These are phyloP conservation scores for Polyommatus iphigenia DNA, from an alignment of 2,888 invertebrate genomes.

Conservation along the genomic window DNA sequence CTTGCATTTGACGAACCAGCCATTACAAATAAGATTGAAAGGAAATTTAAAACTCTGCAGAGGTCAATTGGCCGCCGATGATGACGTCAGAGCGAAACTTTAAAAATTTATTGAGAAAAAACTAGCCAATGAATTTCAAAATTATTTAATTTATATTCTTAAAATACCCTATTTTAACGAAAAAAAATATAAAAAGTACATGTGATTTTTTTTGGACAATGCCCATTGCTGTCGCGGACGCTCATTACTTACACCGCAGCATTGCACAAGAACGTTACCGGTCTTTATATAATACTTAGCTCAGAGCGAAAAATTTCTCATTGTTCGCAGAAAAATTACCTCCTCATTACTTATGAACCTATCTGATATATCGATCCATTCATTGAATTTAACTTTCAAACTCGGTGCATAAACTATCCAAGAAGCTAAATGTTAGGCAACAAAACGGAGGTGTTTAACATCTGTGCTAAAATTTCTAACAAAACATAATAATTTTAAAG, in stretches of 20 bases:
- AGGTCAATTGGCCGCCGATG: no score
- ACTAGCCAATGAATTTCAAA: no score
- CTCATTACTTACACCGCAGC: conserved; percentile 47
- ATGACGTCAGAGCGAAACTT: no score
- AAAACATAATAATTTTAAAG: no score
- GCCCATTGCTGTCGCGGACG: conserved; percentile 14
- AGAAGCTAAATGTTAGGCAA: background rate
- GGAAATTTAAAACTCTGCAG: no score
- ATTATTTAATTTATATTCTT: no score
- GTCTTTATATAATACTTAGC: conserved; percentile 61
- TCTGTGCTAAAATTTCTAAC: background rate
- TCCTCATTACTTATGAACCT: background rate
- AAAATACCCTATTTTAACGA: no score
- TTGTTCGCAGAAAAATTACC: conserved; percentile 71
- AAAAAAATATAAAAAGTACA: no score
- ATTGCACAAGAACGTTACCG: conserved; percentile 49
- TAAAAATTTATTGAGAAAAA: no score
- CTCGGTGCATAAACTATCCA: background rate
- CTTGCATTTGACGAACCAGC: no score
- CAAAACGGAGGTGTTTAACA: background rate
- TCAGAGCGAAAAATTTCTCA: conserved; percentile 68
- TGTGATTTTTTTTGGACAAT: no score
- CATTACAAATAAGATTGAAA: no score
- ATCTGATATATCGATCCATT: background rate
- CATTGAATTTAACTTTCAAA: background rate